Percentiles rank a stretch among this genome's conserved stretches.
These are phyloP conservation scores for Doryteuthis pealeii DNA, from an alignment of 1,140 invertebrate species.

Conservation along the genomic window DNA sequence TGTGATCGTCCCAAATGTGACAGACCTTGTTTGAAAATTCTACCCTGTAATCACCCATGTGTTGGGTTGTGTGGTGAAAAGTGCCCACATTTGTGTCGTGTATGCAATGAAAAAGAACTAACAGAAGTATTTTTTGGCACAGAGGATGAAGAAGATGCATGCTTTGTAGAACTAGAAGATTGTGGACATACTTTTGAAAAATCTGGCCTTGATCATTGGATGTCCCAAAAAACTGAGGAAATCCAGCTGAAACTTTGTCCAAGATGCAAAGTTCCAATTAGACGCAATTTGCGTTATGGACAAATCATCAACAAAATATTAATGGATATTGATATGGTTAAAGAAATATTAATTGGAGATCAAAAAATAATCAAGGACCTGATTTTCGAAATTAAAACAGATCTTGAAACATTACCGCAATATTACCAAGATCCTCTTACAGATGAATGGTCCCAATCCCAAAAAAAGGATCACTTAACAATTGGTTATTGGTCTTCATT, in stretches of 20 bases:
- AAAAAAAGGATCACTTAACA: not conserved
- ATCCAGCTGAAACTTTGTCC: slow-evolving; percentile 69
- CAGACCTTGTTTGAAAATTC: slow-evolving; percentile 31
- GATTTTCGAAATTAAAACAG: not conserved
- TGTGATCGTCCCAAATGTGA: slow-evolving; percentile 66
- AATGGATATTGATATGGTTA: slow-evolving; percentile 65
- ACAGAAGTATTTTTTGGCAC: slow-evolving; percentile 64
- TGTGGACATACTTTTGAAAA: slow-evolving; percentile 38
- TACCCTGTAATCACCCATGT: slow-evolving; percentile 69
- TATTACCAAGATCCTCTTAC: not conserved
- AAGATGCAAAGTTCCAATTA: slow-evolving; percentile 68
- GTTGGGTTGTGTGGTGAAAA: slow-evolving; percentile 67
- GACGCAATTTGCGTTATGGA: slow-evolving; percentile 67
- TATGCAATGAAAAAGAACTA: slow-evolving; percentile 58
- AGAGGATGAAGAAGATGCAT: slow-evolving; percentile 52
- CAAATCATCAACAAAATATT: slow-evolving; percentile 65
- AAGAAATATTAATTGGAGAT: slow-evolving; percentile 52
- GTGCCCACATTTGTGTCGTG: slow-evolving; percentile 53
- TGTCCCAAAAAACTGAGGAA: slow-evolving; percentile 31
- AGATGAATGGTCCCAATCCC: not conserved
- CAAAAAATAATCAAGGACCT: not conserved
- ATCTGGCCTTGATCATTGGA: slow-evolving; percentile 59
- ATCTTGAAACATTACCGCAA: not conserved
- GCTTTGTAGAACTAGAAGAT: slow-evolving; percentile 42
- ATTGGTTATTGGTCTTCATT: not conserved